Conservation (phyloP, 2,797 vertebrate genomes). For the Cottoperca gobio region DNA sequence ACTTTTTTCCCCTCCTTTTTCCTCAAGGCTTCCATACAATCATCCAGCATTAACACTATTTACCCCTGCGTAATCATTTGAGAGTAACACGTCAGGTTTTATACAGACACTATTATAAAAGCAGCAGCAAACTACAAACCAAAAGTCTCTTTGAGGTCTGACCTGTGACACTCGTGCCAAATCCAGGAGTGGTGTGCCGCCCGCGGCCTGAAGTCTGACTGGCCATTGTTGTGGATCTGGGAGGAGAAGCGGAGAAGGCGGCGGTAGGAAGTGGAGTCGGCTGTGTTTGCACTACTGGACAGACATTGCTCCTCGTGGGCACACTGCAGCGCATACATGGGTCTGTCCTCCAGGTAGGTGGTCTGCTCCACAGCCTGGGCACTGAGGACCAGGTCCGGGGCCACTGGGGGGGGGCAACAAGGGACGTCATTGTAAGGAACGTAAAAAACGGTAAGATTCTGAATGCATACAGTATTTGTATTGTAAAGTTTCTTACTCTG, state of each 20-base stretch:
- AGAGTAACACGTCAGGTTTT: not conserved
- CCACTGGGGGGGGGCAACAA: conserved; percentile 80
- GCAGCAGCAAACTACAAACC: not conserved
- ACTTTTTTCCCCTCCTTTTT: no score
- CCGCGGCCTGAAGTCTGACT: conserved; percentile 92
- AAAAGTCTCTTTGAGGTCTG: conserved; percentile 11
- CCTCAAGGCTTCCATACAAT: no score
- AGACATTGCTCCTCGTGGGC: conserved; percentile 95
- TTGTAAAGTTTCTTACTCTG: conserved; percentile 85
- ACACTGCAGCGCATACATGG: conserved; percentile 92
- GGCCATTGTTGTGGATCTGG: conserved; percentile 96
- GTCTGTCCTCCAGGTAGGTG: conserved; percentile 95
- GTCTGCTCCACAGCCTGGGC: conserved; percentile 92
- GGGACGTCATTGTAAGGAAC: not conserved
- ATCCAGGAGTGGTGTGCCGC: conserved; percentile 92
- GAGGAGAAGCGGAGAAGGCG: conserved; percentile 97
- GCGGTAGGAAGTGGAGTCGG: conserved; percentile 84
- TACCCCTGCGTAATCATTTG: not conserved
- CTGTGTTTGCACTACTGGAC: conserved; percentile 82
- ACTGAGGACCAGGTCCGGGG: conserved; percentile 93
- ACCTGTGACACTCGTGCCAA: conserved; percentile 99
- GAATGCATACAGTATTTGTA: not conserved
- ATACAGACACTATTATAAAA: not conserved
- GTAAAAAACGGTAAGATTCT: not conserved
- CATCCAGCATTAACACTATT: not conserved